A percentile compares a stretch with the other conserved stretches of the same genome.
Evolutionary conservation across 1,140 invertebrate genomes (phyloP).

Genomic region (Papilio xuthus): DNA sequence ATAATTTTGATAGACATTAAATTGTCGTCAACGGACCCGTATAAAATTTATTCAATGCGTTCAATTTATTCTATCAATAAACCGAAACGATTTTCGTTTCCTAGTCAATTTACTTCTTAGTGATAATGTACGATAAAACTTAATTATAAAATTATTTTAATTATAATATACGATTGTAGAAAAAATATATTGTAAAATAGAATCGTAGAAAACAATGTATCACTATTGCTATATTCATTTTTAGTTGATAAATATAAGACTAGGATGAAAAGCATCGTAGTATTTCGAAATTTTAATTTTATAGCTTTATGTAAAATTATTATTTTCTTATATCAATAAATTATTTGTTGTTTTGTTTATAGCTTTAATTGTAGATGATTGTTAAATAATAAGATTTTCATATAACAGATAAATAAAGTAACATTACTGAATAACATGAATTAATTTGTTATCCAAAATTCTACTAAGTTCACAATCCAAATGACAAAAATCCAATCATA

Average conservation of each 20-base stretch:
- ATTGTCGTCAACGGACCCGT: neutral
- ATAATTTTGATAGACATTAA: neutral
- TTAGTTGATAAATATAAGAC: neutral
- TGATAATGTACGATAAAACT: slow-evolving; percentile 1
- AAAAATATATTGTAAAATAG: slow-evolving; percentile 30
- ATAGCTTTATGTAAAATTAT: slow-evolving; percentile 5
- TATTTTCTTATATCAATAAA: slow-evolving; percentile 26
- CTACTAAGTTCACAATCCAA: too few relatives aligned
- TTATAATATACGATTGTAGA: slow-evolving; percentile 20
- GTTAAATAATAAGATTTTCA: slow-evolving; percentile 27
- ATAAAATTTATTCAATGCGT: neutral
- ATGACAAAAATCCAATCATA: too few relatives aligned
- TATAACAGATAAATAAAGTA: slow-evolving; percentile 25
- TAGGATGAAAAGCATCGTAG: neutral
- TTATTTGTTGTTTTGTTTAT: slow-evolving; percentile 28
- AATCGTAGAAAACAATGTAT: slow-evolving; percentile 1
- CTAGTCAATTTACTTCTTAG: slow-evolving; percentile 32
- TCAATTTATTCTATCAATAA: slow-evolving; percentile 7
- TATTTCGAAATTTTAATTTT: neutral
- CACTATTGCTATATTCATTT: slow-evolving; percentile 18
- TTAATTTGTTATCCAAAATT: neutral
- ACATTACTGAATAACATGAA: neutral
- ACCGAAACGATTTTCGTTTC: neutral
- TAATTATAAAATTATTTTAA: slow-evolving; percentile 27
- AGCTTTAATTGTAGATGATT: slow-evolving; percentile 21